Conservation (phyloP, 1,140 invertebrate species). For the Pseudomyrmex pallidus region DNA sequence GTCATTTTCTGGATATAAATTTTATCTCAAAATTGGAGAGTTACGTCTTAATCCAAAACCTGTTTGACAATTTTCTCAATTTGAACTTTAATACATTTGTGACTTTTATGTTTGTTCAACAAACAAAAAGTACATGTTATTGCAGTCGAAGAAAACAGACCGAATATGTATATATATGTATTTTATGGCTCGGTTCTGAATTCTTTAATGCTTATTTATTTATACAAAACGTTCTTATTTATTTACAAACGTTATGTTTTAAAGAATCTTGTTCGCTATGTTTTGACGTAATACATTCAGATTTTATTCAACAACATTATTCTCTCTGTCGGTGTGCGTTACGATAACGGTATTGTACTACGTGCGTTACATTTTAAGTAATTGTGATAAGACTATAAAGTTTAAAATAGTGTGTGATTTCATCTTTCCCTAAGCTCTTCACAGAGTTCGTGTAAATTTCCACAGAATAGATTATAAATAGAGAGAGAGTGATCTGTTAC, state of each 20-base stretch:
- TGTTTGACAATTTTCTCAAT: neutral
- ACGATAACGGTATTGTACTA: neutral
- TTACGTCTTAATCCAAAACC: neutral
- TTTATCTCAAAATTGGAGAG: neutral
- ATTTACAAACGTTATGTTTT: neutral
- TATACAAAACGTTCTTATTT: neutral
- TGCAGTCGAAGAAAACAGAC: constrained; percentile 37
- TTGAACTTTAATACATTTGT: neutral
- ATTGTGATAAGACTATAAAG: neutral
- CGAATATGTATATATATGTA: neutral
- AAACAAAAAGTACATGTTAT: neutral
- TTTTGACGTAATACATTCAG: neutral
- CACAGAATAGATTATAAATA: constrained; percentile 1
- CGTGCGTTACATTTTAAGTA: neutral
- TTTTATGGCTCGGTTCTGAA: constrained; percentile 41
- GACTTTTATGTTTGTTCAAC: neutral
- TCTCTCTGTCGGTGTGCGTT: neutral
- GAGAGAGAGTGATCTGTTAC: constrained; percentile 5
- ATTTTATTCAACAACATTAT: constrained; percentile 8
- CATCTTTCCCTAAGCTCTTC: neutral
- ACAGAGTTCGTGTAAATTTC: neutral
- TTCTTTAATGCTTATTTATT: constrained; percentile 41
- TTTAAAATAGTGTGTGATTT: constrained; percentile 26
- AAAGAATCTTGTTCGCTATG: too few species aligned
- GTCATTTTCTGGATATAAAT: too few species aligned